Base-by-base conservation (phyloP, 2,888 invertebrate genomes). In the Melinaea marsaeus region DNA sequence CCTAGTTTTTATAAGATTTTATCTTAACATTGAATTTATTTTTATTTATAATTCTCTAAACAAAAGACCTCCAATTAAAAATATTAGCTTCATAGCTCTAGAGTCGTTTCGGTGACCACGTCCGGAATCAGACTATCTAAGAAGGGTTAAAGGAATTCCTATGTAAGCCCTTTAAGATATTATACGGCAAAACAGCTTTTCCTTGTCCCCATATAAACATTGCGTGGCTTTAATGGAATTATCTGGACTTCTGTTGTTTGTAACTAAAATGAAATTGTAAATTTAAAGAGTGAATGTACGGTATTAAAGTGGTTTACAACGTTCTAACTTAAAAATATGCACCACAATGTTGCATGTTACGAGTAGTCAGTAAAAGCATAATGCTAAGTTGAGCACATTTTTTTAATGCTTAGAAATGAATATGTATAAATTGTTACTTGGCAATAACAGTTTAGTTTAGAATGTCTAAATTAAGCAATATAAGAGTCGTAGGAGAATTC, bases 131-230 rank as follows among this genome's bases (percentile, higher is more conserved):
- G 59, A 42, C 59, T 64, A 59, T 65, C 48, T 65, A 55, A 59
- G 54, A 63, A 63, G 65, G 64, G 64, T 59, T 65, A 57, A 46
- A 60, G 60, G 59, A 57, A 59, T 64, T 58, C 61, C 62, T 62
- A 55, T 47, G 46, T 66, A 61, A 66, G 55, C 48, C 64, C 59
- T 60, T 64, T 60, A 64, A 66, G 60, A 57, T 60, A 59, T 61
- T 66, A 63, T 64, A 64, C 57, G 61, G 60, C 60, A 60, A 66
- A n/a, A 64, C 55, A 61, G 66, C 64, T 61, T 61, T 66, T 64
- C 56, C 64, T 59, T 64, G 61, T 61, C 46, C 64, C 56, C 59
- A 51, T 64, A 59, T 57, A 33, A 51, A 57, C 51, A 51, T 32
- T 32, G 51, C 51, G 32, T 32, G 32, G 51, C 59, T 55, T 57